Base-by-base conservation (phyloP, 2,888 invertebrate genomes). In the Watsonalla cultraria region DNA sequence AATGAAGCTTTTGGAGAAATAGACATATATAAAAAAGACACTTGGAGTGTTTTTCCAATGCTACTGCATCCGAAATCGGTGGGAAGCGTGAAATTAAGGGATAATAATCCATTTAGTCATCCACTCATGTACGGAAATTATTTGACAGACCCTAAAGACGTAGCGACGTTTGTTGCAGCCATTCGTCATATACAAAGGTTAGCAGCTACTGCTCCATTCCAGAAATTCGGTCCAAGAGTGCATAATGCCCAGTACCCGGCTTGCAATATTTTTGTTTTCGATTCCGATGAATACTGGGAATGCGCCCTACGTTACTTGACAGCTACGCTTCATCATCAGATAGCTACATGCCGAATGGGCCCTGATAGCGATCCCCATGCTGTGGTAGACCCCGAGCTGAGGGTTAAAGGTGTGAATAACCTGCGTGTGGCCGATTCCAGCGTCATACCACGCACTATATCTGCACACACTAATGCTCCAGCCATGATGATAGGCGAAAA, bases 71-170 rank as follows among this genome's bases (percentile, higher is more conserved):
- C 96, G 0, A 92, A 94, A 73, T 96, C 96, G 11, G 86, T 91
- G 15, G 96, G 96, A 0, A 89, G 92, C 6, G 66, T 96, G 0
- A 92, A 91, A 74, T 86, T 98, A 11, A 93, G 92, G 66, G 93
- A 94, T 46, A 93, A 87, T 33, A 93, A 97, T 84, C 96, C 97
- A 0, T 92, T 93, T 47, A 93, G 94, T 42, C 93, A 94, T 65
- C 97, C 97, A 0, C 82, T 93, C n/a, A 93, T 98, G 65, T 93
- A 95, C 66, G 94, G 96, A 0, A 96, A 97, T 68, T 97, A 97
- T 76, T 92, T 97, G 57, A 91, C 92, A 0, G 92, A 95, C 70
- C 91, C 91, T 5, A 76, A 62, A 33, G 92, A 96, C 66, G 79
- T 93, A 0, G 89, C 90, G n/a, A 92, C 93, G 0, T 80, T 94